Evolutionary conservation across 2,797 vertebrate genomes (phyloP).

Genomic region (Percopsis omiscomaycus): DNA sequence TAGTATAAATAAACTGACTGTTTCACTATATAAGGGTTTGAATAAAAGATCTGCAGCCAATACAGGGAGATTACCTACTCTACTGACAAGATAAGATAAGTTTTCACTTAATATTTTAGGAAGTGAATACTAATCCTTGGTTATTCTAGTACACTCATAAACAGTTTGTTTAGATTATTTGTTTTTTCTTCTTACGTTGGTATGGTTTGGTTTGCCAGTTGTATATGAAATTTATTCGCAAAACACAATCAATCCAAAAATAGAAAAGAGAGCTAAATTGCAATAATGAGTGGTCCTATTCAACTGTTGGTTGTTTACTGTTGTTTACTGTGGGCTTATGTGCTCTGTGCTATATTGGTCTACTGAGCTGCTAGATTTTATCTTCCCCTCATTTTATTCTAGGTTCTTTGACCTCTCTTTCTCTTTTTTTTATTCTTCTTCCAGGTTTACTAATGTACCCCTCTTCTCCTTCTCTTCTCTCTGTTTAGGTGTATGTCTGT

Average conservation of each 20-base stretch:
- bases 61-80: too few relatives aligned
- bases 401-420: neutral
- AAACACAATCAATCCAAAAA: neutral
- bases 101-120: too few relatives aligned
- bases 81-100: too few relatives aligned
- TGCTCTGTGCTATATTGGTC: slow-evolving; percentile 50
- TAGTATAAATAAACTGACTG: too few relatives aligned
- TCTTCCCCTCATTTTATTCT: slow-evolving; percentile 41
- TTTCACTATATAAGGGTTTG: too few relatives aligned
- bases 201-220: neutral
- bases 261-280: neutral
- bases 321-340: slow-evolving; percentile 57
- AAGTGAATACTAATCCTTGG: too few relatives aligned
- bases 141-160: too few relatives aligned
- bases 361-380: slow-evolving; percentile 36
- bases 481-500: neutral
- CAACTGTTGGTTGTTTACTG: slow-evolving; percentile 12
- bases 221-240: neutral
- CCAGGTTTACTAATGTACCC: neutral
- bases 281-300: neutral
- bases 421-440: slow-evolving; percentile 19
- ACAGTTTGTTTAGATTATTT: too few relatives aligned
- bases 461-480: slow-evolving; percentile 3
- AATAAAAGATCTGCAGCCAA: too few relatives aligned
- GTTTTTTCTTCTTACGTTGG: too few relatives aligned